Evolutionary conservation across 2,888 invertebrate genomes (phyloP), one percentile per base, ranked within the genome.

Genomic region (Dynastes grantii): DNA sequence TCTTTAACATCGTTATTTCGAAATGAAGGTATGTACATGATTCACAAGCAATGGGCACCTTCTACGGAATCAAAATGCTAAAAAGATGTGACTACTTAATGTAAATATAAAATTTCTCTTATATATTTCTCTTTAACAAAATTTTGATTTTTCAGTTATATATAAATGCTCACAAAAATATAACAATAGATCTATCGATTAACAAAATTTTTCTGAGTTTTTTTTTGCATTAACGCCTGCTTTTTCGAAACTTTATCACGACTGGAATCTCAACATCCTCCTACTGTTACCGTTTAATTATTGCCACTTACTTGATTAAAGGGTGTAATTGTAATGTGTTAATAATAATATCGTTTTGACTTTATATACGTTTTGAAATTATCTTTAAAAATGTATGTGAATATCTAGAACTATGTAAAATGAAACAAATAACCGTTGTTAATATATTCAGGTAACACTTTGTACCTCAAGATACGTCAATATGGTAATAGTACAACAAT

Each of bases 381-480:
- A 53, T 13, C 13, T 53, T n/a, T 53, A 16, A 58, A 58, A 22
- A 58, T 22, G n/a, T 67, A 8, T 32, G 16, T 37, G n/a, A 58
- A 16, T 58, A 71, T 58, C 58, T 71, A 71, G 6, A 32, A 9
- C 16, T 71, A 55, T 5, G 6, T 55, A 71, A 27, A 58, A 22
- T 58, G 5, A 58, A 58, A 22, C 9, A 55, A 71, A 29, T 51
- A 22, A 51, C 49, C 9, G 55, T 71, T 9, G 37, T n/a, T 55
- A 16, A 37, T 65, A 45, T 32, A 58, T 55, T 55, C 71, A 55
- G 58, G 71, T 71, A 71, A 71, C 37, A n/a, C 9, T 37, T 58
- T 55, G 13, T 58, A 71, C 58, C 37, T 71, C 71, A 58, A 55
- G 71, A 71, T 40, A 32, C 32, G 58, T 71, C 58, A 71, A 32